phyloP scores from a whole-genome alignment of 2,797 vertebrate genomes.

The Spinus pinus region DNA sequence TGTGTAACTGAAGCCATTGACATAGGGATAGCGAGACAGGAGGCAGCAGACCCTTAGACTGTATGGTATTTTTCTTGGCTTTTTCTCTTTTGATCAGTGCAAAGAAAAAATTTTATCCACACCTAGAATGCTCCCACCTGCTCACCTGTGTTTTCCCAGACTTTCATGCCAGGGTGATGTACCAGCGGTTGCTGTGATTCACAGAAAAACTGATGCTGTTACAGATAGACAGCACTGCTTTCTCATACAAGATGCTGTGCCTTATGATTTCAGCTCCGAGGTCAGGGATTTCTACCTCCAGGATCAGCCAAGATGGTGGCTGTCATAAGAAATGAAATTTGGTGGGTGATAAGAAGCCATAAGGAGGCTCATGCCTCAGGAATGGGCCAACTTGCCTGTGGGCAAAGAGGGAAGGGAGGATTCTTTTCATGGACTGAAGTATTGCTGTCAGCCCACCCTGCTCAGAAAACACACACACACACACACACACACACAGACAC shows the following conservation, averaged over 20 bases:
- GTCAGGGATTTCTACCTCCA: background rate
- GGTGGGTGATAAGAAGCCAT: background rate
- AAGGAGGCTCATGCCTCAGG: accelerated
- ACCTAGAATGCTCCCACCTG: background rate
- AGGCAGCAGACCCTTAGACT: background rate
- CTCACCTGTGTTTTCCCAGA: background rate
- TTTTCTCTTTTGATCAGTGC: background rate
- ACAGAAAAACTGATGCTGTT: background rate
- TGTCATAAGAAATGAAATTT: background rate
- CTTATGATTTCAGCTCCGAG: background rate
- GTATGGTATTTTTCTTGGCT: background rate
- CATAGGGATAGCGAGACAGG: background rate
- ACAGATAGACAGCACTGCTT: background rate
- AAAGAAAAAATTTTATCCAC: background rate
- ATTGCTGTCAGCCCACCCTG: background rate
- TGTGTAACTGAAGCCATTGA: background rate
- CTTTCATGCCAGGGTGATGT: background rate
- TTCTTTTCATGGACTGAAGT: background rate
- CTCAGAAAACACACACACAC: background rate
- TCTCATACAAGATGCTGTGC: background rate
- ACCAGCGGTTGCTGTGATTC: background rate
- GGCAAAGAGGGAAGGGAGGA: background rate
- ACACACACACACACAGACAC: too few relatives aligned
- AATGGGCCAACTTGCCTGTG: background rate
- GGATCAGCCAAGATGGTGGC: background rate